These are phyloP conservation scores for Eupithecia exiguata DNA, from an alignment of 2,888 invertebrate species.

Conservation along the genomic window DNA sequence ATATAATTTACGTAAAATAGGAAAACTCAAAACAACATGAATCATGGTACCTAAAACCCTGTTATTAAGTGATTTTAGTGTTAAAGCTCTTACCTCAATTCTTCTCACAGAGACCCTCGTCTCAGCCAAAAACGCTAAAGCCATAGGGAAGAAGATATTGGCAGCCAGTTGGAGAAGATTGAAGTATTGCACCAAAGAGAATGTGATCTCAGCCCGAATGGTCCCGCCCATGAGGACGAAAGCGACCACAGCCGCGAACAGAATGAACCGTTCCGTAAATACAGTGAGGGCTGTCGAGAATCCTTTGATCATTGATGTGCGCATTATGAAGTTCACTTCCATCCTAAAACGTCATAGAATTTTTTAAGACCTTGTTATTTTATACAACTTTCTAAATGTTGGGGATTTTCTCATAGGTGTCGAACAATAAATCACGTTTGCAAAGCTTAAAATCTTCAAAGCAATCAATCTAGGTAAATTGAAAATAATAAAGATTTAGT, in stretches of 20 bases:
- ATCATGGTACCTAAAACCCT: neutral
- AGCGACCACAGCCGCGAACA: conserved; percentile 90
- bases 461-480: neutral
- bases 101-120: conserved; percentile 85
- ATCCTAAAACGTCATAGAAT: conserved; percentile 68
- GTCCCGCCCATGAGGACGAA: conserved; percentile 87
- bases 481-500: neutral
- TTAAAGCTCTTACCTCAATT: conserved; percentile 78
- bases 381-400: neutral
- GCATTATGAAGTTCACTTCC: conserved; percentile 87
- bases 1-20: neutral
- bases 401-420: neutral
- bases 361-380: neutral
- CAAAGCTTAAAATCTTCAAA: neutral
- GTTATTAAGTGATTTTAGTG: neutral
- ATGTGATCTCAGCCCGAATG: conserved; percentile 86
- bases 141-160: conserved; percentile 86
- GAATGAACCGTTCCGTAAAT: conserved; percentile 92
- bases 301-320: conserved; percentile 87
- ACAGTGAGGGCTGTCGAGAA: conserved; percentile 87
- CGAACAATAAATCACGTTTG: neutral
- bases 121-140: conserved; percentile 85
- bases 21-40: neutral
- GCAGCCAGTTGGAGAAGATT: conserved; percentile 88
- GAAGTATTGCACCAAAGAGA: conserved; percentile 90